Percentiles rank a stretch among this genome's conserved stretches.
Evolutionary conservation across 1,140 invertebrate genomes (phyloP).

Genomic region (Telenomus remus): DNA sequence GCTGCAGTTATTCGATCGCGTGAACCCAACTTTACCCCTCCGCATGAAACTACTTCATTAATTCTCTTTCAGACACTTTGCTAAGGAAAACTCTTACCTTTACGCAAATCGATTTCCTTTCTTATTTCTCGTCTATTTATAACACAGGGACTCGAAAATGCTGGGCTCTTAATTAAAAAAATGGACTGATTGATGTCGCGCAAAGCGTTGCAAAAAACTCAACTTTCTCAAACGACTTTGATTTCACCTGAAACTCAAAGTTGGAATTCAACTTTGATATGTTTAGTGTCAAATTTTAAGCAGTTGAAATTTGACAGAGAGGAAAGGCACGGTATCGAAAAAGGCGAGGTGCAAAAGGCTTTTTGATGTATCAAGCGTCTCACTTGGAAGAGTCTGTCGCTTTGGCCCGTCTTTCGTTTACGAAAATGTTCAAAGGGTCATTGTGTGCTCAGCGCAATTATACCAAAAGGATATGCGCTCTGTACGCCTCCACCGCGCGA

Average conservation of each 20-base stretch:
- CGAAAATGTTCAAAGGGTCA: conserved; percentile 27
- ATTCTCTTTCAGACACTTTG: conserved; percentile 42
- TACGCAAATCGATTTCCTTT: conserved; percentile 27
- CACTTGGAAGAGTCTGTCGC: conserved; percentile 1
- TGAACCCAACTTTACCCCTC: conserved; percentile 42
- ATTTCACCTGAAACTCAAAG: too few relatives aligned
- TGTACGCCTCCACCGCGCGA: conserved; percentile 23
- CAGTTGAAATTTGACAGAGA: too few relatives aligned
- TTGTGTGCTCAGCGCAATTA: conserved; percentile 46
- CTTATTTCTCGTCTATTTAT: conserved; percentile 5
- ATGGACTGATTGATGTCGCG: not conserved
- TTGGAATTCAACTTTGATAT: too few relatives aligned
- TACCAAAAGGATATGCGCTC: conserved; percentile 27
- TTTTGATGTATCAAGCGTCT: conserved; percentile 15
- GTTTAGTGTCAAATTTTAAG: too few relatives aligned
- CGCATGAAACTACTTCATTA: conserved; percentile 46
- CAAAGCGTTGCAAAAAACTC: not conserved
- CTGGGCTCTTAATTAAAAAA: not conserved
- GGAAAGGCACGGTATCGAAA: too few relatives aligned
- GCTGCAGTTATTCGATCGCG: conserved; percentile 33
- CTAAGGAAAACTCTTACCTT: conserved; percentile 22
- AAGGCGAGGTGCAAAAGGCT: not conserved
- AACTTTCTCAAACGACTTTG: too few relatives aligned
- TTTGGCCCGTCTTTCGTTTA: conserved; percentile 12
- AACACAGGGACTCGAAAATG: not conserved